Base-by-base conservation (phyloP, 2,888 invertebrate genomes). In the Acrobasis suavella region DNA sequence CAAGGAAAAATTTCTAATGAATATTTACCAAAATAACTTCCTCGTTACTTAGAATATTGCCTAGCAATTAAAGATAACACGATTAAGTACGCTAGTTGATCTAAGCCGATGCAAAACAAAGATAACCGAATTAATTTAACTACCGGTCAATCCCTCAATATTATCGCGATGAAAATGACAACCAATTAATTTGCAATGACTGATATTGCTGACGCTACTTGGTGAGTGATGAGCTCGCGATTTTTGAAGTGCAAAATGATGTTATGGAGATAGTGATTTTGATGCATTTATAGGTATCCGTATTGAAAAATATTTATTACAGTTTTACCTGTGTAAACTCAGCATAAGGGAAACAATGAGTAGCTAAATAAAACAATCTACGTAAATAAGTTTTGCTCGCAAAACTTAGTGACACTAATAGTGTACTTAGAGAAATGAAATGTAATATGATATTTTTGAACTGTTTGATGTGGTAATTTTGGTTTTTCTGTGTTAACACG, bases 201-300 rank as follows among this genome's bases (percentile, higher is more conserved):
- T 5, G 56, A 42, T 56, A 9, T 17, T 56, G 56, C 42, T 46
- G 42, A 42, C 56, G 39, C 14, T 56, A 56, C 56, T 42, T 42
- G 5, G 9, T 14, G 12, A 17, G 42, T 56, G 38, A 55, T 42
- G 46, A 56, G 56, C 22, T 8, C 1, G 56, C 37, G 54, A 10
- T 38, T 51, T 55, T 55, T 14, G 52, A 32, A 52, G 52, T 55
- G 55, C 16, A 16, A 39, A 55, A 55, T 55, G 37, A 54, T 38
- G 54, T 38, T 38, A 10, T n/a, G 5, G 46, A 6, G 46, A 46
- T n/a, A 46, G 14, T 46, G 46, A 14, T 46, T 46, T 12, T n/a
- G 46, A 7, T 32, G 2, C 32, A 32, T 32, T 32, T 8, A 7
- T 32, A 32, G 0, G 32, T 32, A 32, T 32, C 32, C 0, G 32